Percentiles rank a stretch among this genome's conserved stretches.
These are phyloP conservation scores for Nebria ingens DNA, from an alignment of 1,140 invertebrate genomes.

Conservation along the genomic window DNA sequence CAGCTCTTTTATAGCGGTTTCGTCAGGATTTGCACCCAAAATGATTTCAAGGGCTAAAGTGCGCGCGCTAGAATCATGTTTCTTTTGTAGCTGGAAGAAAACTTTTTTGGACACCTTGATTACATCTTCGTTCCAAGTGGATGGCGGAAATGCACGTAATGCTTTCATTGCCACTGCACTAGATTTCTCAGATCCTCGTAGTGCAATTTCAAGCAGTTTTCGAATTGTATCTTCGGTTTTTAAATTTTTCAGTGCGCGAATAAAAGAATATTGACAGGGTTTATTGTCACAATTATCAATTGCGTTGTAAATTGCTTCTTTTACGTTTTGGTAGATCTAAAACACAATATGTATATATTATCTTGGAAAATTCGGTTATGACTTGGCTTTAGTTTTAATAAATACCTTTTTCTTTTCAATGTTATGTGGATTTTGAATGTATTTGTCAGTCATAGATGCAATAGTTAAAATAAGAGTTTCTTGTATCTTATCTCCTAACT, in stretches of 20 bases:
- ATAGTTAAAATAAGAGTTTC: slow-evolving; percentile 55
- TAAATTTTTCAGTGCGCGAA: slow-evolving; percentile 58
- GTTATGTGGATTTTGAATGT: slow-evolving; percentile 24
- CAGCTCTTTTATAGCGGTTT: slow-evolving; percentile 42
- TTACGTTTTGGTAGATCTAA: slow-evolving; percentile 37
- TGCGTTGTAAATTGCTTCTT: slow-evolving; percentile 38
- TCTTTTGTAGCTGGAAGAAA: slow-evolving; percentile 52
- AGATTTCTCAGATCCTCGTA: slow-evolving; percentile 38
- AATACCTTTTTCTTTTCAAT: slow-evolving; percentile 28
- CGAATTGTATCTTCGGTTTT: slow-evolving; percentile 44
- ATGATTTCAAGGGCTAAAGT: slow-evolving; percentile 62
- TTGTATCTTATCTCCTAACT: slow-evolving; percentile 43
- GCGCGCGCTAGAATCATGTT: slow-evolving; percentile 58
- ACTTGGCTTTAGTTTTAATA: too few species aligned
- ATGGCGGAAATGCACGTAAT: slow-evolving; percentile 42
- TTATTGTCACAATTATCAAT: slow-evolving; percentile 43
- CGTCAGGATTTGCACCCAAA: slow-evolving; percentile 42
- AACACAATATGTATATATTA: too few species aligned
- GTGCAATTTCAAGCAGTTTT: slow-evolving; percentile 42
- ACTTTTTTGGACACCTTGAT: slow-evolving; percentile 41
- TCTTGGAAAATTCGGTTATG: background rate
- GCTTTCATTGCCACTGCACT: slow-evolving; percentile 56
- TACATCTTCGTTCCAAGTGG: slow-evolving; percentile 37
- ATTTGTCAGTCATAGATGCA: slow-evolving; percentile 47
- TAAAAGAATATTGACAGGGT: slow-evolving; percentile 46